phyloP scores from a whole-genome alignment of 2,797 vertebrate species.

The Pangasius sanitwongsei region DNA sequence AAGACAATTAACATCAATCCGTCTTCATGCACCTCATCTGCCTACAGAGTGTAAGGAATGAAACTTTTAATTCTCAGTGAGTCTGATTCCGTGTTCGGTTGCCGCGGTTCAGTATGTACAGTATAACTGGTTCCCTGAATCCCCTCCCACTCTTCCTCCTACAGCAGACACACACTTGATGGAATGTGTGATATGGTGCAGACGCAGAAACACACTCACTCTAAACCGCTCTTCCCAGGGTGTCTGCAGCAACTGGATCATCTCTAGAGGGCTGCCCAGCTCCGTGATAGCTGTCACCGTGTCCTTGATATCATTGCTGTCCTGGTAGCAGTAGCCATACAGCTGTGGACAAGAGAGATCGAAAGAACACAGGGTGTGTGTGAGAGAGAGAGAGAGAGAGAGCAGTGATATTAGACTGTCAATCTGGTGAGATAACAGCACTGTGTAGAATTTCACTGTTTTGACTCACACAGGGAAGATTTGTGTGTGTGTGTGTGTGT shows the following conservation, averaged over 20 bases:
- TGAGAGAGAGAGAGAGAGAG: constrained; percentile 14
- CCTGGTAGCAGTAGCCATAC: constrained; percentile 88
- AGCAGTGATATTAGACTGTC: constrained; percentile 27
- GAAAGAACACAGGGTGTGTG: not conserved
- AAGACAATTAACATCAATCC: too few species aligned
- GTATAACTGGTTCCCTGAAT: constrained; percentile 13
- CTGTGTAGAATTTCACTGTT: constrained; percentile 53
- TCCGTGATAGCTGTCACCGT: constrained; percentile 89
- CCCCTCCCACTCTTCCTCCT: constrained; percentile 26
- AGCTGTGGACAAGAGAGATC: constrained; percentile 69
- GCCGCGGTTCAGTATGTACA: constrained; percentile 16
- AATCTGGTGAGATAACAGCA: constrained; percentile 43
- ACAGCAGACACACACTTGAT: constrained; percentile 50
- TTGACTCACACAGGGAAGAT: constrained; percentile 21
- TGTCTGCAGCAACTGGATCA: constrained; percentile 89
- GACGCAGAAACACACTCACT: constrained; percentile 71
- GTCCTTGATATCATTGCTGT: constrained; percentile 84
- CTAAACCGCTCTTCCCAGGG: constrained; percentile 90
- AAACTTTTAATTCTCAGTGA: not conserved
- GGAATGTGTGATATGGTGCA: constrained; percentile 48
- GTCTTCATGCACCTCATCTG: not conserved
- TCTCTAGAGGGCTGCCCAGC: constrained; percentile 86
- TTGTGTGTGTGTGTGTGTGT: constrained; percentile 16
- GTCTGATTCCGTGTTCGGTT: not conserved
- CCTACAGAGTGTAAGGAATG: not conserved